phyloP scores from a whole-genome alignment of 2,797 vertebrate species.

The Xyrichtys novacula region DNA sequence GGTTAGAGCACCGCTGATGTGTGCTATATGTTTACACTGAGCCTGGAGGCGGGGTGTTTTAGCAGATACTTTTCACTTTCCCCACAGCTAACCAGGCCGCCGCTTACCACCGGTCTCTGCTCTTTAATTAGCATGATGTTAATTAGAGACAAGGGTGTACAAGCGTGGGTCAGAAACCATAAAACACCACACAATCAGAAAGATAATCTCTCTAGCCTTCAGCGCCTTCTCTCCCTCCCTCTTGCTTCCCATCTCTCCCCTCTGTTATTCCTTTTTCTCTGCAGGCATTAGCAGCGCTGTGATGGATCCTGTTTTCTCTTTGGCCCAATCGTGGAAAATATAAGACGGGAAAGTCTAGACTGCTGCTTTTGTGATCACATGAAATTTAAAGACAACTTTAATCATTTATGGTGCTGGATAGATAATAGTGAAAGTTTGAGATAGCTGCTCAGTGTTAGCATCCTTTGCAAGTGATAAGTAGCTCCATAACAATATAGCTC shows the following conservation, averaged over 20 bases:
- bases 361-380: conserved; percentile 18
- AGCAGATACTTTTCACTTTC: conserved; percentile 65
- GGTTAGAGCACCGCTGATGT: conserved; percentile 27
- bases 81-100: conserved; percentile 18
- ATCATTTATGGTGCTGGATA: too few relatives aligned
- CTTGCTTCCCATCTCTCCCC: conserved; percentile 1
- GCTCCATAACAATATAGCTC: background rate
- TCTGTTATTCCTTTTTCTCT: conserved; percentile 9
- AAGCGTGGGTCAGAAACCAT: conserved; percentile 49
- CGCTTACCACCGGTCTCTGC: conserved; percentile 30
- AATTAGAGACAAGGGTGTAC: conserved; percentile 66
- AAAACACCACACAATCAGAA: conserved; percentile 43
- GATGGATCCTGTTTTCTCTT: conserved; percentile 48
- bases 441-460: background rate
- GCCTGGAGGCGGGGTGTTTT: conserved; percentile 40
- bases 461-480: background rate
- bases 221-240: conserved; percentile 4
- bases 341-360: conserved; percentile 39
- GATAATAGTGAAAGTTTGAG: too few relatives aligned
- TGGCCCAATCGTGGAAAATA: conserved; percentile 55
- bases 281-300: conserved; percentile 40
- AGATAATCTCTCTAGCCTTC: conserved; percentile 11
- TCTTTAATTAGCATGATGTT: conserved; percentile 71
- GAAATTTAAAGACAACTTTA: background rate
- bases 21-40: conserved; percentile 53